Conservation (phyloP, 2,797 vertebrate genomes). For the Xerus rutilus region DNA sequence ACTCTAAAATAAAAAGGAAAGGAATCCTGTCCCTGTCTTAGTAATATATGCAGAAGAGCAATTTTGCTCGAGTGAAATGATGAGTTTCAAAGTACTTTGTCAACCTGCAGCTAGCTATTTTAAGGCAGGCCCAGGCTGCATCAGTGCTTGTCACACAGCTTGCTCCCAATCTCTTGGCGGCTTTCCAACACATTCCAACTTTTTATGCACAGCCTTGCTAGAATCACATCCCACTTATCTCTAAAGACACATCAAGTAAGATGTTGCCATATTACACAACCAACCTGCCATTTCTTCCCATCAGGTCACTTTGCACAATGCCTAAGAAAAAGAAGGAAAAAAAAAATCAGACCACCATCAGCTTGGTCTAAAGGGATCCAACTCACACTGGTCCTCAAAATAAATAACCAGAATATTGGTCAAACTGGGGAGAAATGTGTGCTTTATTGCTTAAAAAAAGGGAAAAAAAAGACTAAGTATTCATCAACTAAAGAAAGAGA, state of each 20-base stretch:
- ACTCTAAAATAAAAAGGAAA: background rate
- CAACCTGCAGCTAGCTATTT: slow-evolving; percentile 87
- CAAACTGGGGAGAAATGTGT: background rate
- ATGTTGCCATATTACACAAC: slow-evolving; percentile 83
- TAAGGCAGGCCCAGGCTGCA: slow-evolving; percentile 82
- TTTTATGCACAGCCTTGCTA: slow-evolving; percentile 71
- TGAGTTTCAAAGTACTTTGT: slow-evolving; percentile 81
- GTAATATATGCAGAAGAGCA: slow-evolving; percentile 71
- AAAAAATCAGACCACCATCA: slow-evolving; percentile 80
- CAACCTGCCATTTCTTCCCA: slow-evolving; percentile 79
- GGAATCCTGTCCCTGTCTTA: slow-evolving; percentile 61
- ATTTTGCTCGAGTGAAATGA: slow-evolving; percentile 83
- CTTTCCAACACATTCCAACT: slow-evolving; percentile 85
- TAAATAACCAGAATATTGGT: background rate
- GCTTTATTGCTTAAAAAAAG: background rate
- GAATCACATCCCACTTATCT: slow-evolving; percentile 84
- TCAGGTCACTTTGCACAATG: slow-evolving; percentile 78
- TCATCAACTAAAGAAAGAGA: background rate
- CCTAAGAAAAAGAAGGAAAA: slow-evolving; percentile 79
- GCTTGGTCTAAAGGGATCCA: slow-evolving; percentile 67
- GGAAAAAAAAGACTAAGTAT: background rate
- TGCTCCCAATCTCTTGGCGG: slow-evolving; percentile 87
- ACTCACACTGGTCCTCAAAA: background rate
- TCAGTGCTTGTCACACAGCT: slow-evolving; percentile 83
- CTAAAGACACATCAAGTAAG: slow-evolving; percentile 79